Conservation (phyloP, 1,140 invertebrate genomes). For the Caerostris darwini region DNA sequence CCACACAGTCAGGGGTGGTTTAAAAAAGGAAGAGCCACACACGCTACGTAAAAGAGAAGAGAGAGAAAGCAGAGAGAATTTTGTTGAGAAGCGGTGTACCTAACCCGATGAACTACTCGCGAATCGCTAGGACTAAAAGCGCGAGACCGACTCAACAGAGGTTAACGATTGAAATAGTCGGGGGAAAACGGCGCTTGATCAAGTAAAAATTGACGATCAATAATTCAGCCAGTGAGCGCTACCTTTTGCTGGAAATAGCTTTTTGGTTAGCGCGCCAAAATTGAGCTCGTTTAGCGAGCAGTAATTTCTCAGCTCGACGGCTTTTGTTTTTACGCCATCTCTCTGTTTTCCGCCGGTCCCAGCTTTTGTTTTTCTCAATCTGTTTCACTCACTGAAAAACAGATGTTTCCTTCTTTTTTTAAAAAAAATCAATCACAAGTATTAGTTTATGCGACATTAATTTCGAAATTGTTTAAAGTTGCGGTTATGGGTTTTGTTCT, state of each 20-base stretch:
- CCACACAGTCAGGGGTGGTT: not conserved
- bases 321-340: not conserved
- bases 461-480: too few relatives aligned
- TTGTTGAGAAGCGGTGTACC: slow-evolving; percentile 52
- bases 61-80: slow-evolving; percentile 5
- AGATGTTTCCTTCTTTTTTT: too few relatives aligned
- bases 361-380: not conserved
- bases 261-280: slow-evolving; percentile 74
- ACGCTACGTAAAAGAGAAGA: slow-evolving; percentile 49
- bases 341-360: too few relatives aligned
- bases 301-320: slow-evolving; percentile 29
- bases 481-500: too few relatives aligned
- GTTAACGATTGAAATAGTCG: slow-evolving; percentile 69
- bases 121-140: slow-evolving; percentile 67
- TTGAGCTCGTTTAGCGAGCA: slow-evolving; percentile 49
- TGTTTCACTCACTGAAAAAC: not conserved
- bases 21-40: slow-evolving; percentile 39
- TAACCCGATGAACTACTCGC: slow-evolving; percentile 55
- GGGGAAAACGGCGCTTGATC: slow-evolving; percentile 71
- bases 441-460: too few relatives aligned
- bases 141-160: slow-evolving; percentile 66
- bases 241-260: slow-evolving; percentile 64
- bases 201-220: slow-evolving; percentile 76
- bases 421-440: too few relatives aligned
- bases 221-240: slow-evolving; percentile 72